Percentiles rank a stretch among this genome's conserved stretches.
phyloP scores from a whole-genome alignment of 64 coral and sea anemone genomes.

The Stichodactyla mertensii region DNA sequence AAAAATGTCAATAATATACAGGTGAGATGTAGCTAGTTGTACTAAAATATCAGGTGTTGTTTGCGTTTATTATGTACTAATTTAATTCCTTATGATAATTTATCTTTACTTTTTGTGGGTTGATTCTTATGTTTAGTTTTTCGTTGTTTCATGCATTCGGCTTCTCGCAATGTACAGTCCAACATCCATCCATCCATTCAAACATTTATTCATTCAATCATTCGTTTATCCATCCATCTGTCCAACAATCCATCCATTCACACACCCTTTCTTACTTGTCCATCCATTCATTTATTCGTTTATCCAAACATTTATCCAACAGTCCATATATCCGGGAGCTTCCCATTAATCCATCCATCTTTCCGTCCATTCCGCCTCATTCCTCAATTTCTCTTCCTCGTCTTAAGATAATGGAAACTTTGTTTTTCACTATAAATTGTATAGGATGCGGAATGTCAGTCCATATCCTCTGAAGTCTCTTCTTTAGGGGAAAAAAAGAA shows the following conservation, averaged over 20 bases:
- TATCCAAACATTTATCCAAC: not conserved
- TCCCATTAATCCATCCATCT: too few species aligned
- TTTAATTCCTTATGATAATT: not conserved
- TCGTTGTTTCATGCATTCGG: not conserved
- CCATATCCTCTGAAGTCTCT: too few species aligned
- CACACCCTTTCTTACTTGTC: not conserved
- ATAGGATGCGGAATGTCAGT: too few species aligned
- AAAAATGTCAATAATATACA: constrained; percentile 9
- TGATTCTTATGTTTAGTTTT: not conserved
- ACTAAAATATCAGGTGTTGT: too few species aligned
- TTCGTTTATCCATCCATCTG: not conserved
- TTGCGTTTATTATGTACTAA: too few species aligned
- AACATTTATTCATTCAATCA: not conserved
- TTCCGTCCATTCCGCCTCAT: not conserved
- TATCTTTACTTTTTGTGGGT: too few species aligned
- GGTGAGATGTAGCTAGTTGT: not conserved
- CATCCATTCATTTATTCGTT: not conserved
- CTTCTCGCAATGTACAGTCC: not conserved
- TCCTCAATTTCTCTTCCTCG: not conserved
- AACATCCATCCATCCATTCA: not conserved
- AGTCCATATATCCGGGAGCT: not conserved
- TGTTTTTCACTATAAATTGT: too few species aligned
- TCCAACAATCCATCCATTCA: not conserved
- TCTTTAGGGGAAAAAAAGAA: too few species aligned
- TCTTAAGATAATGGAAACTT: too few species aligned